Evolutionary conservation across 2,888 invertebrate species (phyloP).

Genomic region (Lasius fuliginosus): DNA sequence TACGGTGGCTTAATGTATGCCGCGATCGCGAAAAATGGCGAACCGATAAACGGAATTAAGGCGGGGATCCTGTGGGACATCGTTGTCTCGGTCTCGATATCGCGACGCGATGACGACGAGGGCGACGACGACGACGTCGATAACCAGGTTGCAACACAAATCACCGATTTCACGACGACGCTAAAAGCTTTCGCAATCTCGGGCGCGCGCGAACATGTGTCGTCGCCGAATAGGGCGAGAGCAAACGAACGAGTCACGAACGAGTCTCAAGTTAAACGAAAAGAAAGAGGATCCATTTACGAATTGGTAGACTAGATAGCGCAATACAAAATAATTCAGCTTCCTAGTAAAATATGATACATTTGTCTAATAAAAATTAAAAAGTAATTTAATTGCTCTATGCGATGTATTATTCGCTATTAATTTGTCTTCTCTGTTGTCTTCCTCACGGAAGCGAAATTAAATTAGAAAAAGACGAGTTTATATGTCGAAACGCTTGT

Average conservation of each 20-base stretch:
- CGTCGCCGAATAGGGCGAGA: slow-evolving; percentile 30
- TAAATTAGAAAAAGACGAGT: neutral
- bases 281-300: slow-evolving; percentile 18
- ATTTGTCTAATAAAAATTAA: neutral
- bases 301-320: neutral
- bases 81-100: slow-evolving; percentile 61
- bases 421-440: neutral
- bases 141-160: slow-evolving; percentile 37
- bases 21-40: slow-evolving; percentile 79
- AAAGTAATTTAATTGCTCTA: neutral
- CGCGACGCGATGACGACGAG: neutral
- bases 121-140: slow-evolving; percentile 31
- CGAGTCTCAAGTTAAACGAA: neutral
- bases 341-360: neutral
- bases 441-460: neutral
- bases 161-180: slow-evolving; percentile 32
- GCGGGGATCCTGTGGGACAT: slow-evolving; percentile 58
- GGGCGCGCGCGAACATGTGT: neutral
- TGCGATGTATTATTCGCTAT: neutral
- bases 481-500: neutral
- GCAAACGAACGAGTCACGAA: slow-evolving; percentile 49
- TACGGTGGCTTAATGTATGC: slow-evolving; percentile 78
- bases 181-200: slow-evolving; percentile 57
- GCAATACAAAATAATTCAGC: neutral
- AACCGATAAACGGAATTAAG: slow-evolving; percentile 79